phyloP scores from a whole-genome alignment of 2,113 vertebrate genomes.

The Grammomys surdaster region DNA sequence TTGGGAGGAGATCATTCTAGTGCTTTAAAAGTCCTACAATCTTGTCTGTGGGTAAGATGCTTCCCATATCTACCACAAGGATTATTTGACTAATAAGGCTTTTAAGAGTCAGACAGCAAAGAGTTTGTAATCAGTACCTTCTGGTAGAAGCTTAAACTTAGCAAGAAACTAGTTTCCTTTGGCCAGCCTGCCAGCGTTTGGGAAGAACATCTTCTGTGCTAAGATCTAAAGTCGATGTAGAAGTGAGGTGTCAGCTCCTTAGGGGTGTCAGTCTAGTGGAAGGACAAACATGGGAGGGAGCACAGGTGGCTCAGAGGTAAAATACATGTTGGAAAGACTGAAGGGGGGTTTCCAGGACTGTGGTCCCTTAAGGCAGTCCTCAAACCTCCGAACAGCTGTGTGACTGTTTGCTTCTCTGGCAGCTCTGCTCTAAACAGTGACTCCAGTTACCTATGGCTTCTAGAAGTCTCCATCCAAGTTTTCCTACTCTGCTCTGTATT shows the following conservation, averaged over 20 bases:
- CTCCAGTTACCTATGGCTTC: constrained; percentile 63
- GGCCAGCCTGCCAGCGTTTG: not conserved
- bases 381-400: not conserved
- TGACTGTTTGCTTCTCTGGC: not conserved
- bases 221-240: not conserved
- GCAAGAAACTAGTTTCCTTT: not conserved
- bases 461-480: not conserved
- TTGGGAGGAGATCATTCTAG: not conserved
- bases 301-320: not conserved
- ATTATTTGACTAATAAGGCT: not conserved
- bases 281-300: not conserved
- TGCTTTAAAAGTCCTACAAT: not conserved
- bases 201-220: not conserved
- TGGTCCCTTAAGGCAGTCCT: fast-evolving
- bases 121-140: not conserved
- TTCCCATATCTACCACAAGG: not conserved
- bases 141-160: not conserved
- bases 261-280: too few species aligned
- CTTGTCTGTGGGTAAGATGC: not conserved
- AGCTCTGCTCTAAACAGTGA: not conserved
- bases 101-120: not conserved
- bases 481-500: constrained; percentile 37
- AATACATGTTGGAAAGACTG: not conserved
- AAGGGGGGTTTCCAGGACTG: fast-evolving
- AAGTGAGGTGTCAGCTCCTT: not conserved